Conservation (phyloP, 1,140 invertebrate species). For the Bathynomus jamesi region DNA sequence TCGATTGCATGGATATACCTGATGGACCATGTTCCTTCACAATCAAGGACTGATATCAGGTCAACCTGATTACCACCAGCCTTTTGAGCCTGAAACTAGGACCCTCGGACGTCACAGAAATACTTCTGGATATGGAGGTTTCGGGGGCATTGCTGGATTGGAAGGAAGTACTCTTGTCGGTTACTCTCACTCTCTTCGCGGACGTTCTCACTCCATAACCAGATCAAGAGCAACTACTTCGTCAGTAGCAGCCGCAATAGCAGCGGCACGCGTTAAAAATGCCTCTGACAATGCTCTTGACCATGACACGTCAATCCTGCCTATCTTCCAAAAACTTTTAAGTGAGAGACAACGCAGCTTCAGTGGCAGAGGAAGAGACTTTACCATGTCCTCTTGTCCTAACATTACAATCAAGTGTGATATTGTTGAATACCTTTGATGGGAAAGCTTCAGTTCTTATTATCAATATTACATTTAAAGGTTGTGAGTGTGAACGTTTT, state of each 20-base stretch:
- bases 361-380: constrained; percentile 42
- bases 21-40: constrained; percentile 4
- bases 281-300: constrained; percentile 65
- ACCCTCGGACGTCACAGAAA: neutral
- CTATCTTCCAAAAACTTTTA: constrained; percentile 81
- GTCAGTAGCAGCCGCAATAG: constrained; percentile 35
- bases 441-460: constrained; percentile 11
- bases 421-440: constrained; percentile 84
- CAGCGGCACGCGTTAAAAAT: constrained; percentile 49
- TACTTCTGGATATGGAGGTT: neutral
- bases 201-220: constrained; percentile 17
- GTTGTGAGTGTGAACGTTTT: constrained; percentile 16
- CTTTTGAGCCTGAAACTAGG: neutral
- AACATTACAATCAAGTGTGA: constrained; percentile 93
- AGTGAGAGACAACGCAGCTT: constrained; percentile 58
- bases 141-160: neutral
- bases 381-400: constrained; percentile 78
- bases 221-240: constrained; percentile 28
- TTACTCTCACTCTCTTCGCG: constrained; percentile 11
- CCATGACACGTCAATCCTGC: constrained; percentile 58
- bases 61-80: neutral
- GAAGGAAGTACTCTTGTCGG: neutral
- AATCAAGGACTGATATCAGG: neutral
- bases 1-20: constrained; percentile 17
- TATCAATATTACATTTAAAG: constrained; percentile 10